phyloP scores from a whole-genome alignment of 2,113 vertebrate genomes.

The Melanerpes formicivorus region DNA sequence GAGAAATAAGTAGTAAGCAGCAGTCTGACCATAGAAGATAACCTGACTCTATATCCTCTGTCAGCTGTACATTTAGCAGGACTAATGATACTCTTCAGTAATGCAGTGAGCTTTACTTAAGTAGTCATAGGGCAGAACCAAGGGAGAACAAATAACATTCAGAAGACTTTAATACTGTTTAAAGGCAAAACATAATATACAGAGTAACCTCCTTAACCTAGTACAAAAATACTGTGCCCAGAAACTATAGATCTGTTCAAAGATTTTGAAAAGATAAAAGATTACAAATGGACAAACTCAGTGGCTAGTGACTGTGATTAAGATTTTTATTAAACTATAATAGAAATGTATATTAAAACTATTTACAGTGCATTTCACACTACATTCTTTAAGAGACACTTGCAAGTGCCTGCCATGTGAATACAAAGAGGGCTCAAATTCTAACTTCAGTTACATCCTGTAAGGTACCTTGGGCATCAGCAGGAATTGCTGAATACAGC shows the following conservation, averaged over 20 bases:
- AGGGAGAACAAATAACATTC: not conserved
- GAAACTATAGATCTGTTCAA: constrained; percentile 78
- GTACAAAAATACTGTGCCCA: constrained; percentile 80
- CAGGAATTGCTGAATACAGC: constrained; percentile 9
- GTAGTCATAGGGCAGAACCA: not conserved
- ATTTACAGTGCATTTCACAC: constrained; percentile 73
- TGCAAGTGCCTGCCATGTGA: not conserved
- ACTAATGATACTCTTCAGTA: not conserved
- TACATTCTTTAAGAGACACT: constrained; percentile 62
- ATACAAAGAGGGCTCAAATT: constrained; percentile 35
- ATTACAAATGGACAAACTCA: constrained; percentile 72
- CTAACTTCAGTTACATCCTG: not conserved
- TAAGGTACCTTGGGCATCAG: constrained; percentile 16
- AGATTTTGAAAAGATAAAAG: constrained; percentile 67
- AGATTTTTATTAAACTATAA: constrained; percentile 57
- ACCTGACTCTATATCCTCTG: not conserved
- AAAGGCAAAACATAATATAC: constrained; percentile 69
- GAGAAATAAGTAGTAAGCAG: not conserved
- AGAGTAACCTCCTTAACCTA: constrained; percentile 63
- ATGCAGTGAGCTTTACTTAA: not conserved
- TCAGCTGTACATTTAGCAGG: not conserved
- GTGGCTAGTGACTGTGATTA: constrained; percentile 67
- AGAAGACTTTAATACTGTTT: constrained; percentile 35
- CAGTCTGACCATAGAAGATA: not conserved
- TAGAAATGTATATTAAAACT: constrained; percentile 70